Conservation (phyloP, 2,797 vertebrate genomes). For the Percopsis omiscomaycus region DNA sequence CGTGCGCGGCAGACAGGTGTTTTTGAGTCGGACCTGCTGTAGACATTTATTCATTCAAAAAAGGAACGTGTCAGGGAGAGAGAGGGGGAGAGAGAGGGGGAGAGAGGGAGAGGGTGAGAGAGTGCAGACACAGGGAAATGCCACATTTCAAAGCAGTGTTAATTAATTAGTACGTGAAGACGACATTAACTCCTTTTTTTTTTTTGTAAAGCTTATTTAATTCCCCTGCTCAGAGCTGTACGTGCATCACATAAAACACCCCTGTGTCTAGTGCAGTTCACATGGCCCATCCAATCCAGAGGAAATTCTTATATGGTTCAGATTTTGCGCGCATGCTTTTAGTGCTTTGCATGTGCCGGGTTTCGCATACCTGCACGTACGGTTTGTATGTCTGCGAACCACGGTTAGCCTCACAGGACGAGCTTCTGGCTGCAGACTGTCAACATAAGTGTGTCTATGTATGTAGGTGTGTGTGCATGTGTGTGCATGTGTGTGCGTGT, state of each 20-base stretch:
- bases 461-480: constrained; percentile 17
- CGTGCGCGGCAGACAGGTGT: constrained; percentile 50
- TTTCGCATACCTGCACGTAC: not conserved
- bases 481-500: constrained; percentile 22
- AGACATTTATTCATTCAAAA: constrained; percentile 31
- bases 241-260: constrained; percentile 64
- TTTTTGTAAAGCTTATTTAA: constrained; percentile 55
- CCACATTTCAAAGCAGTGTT: constrained; percentile 61
- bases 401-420: too few relatives aligned
- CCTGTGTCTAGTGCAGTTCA: too few relatives aligned
- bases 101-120: constrained; percentile 3
- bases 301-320: too few relatives aligned
- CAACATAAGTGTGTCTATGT: constrained; percentile 6
- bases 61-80: constrained; percentile 10
- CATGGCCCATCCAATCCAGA: too few relatives aligned
- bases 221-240: constrained; percentile 51
- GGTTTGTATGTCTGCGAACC: not conserved
- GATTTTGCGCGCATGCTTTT: too few relatives aligned
- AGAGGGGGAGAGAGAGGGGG: not conserved
- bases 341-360: too few relatives aligned
- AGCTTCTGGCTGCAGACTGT: too few relatives aligned
- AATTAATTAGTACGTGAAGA: constrained; percentile 63
- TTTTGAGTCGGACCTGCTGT: constrained; percentile 56
- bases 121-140: constrained; percentile 53
- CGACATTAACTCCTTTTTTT: constrained; percentile 57